Conservation (phyloP, 2,888 invertebrate species). For the Lysandra bellargus region DNA sequence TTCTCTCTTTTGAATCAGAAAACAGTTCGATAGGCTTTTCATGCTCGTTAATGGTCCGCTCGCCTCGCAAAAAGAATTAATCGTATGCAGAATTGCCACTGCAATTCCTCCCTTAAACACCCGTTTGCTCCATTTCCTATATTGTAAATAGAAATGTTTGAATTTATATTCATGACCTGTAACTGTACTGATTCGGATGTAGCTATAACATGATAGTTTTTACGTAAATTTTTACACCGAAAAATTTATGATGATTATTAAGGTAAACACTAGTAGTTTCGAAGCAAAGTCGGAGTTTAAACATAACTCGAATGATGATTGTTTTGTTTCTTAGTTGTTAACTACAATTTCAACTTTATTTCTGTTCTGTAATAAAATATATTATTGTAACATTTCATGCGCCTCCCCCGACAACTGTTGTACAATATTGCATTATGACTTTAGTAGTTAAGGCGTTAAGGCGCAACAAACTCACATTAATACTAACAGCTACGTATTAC, state of each 20-base stretch:
- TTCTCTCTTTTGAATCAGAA: slow-evolving; percentile 14
- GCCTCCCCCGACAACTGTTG: not conserved
- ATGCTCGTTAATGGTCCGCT: slow-evolving; percentile 22
- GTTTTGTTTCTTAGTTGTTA: too few relatives aligned
- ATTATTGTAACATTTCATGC: not conserved
- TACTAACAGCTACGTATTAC: slow-evolving; percentile 6
- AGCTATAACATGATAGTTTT: too few relatives aligned
- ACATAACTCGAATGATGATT: too few relatives aligned
- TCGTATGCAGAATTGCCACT: slow-evolving; percentile 15
- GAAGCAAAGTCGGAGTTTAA: too few relatives aligned
- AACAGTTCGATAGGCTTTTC: slow-evolving; percentile 23
- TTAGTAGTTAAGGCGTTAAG: not conserved
- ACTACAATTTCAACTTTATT: too few relatives aligned
- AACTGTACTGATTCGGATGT: too few relatives aligned
- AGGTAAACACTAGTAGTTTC: too few relatives aligned
- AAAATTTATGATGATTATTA: too few relatives aligned
- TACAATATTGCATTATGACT: not conserved
- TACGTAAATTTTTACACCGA: too few relatives aligned
- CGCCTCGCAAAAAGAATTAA: slow-evolving; percentile 26
- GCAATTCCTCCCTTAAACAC: slow-evolving; percentile 1
- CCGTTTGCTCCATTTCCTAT: not conserved
- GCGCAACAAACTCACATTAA: slow-evolving; percentile 14
- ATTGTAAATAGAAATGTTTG: not conserved
- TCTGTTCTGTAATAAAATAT: not conserved
- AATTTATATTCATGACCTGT: not conserved